Evolutionary conservation across 2,797 vertebrate genomes (phyloP).

Genomic region (Oreortyx pictus): DNA sequence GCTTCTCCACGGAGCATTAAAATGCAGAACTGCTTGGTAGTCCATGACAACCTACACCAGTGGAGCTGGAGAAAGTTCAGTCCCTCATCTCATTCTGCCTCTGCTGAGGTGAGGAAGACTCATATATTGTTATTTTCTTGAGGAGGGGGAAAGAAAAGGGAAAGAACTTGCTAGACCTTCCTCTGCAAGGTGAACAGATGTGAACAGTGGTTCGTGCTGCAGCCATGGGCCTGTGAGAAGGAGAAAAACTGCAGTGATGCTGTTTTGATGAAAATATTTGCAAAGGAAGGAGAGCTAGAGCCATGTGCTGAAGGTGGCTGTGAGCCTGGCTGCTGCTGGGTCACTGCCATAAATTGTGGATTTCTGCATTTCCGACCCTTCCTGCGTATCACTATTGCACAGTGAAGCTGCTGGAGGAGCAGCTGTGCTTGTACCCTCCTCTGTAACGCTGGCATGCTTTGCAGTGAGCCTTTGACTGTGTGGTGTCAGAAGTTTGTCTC

Average conservation of each 20-base stretch:
- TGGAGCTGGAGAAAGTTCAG: not conserved
- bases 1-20: not conserved
- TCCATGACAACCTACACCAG: not conserved
- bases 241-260: too few species aligned
- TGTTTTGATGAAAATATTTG: not conserved
- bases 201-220: not conserved
- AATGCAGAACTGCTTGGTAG: not conserved
- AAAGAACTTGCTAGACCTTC: not conserved
- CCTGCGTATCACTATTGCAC: not conserved
- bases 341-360: not conserved
- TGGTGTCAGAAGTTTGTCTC: not conserved
- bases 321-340: not conserved
- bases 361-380: not conserved
- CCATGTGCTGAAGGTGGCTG: not conserved
- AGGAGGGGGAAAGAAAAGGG: too few species aligned
- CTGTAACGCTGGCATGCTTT: not conserved
- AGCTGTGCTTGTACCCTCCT: not conserved
- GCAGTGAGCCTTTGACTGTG: not conserved
- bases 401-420: not conserved
- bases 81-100: not conserved
- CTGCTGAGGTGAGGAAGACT: accelerated
- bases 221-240: not conserved
- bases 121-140: not conserved
- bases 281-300: not conserved
- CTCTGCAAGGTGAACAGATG: accelerated